phyloP scores from a whole-genome alignment of 2,888 invertebrate genomes.

The Biston stratarius region DNA sequence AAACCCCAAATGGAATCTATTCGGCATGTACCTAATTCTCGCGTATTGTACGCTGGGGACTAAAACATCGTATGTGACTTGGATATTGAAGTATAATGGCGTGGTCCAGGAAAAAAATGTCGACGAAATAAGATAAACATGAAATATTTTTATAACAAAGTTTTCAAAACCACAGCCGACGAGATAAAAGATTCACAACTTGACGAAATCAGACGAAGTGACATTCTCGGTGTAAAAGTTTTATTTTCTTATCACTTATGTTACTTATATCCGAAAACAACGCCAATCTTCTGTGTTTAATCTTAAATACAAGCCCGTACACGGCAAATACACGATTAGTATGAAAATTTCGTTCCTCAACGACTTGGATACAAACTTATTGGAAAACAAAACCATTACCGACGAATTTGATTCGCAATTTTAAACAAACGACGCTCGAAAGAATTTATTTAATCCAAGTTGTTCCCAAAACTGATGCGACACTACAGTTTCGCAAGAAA shows the following conservation, averaged over 20 bases:
- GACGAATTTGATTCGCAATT: conserved; percentile 66
- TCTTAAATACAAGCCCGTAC: conserved; percentile 30
- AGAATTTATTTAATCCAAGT: conserved; percentile 78
- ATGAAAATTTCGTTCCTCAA: conserved; percentile 45
- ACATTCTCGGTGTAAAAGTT: conserved; percentile 12
- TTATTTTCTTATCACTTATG: conserved; percentile 19
- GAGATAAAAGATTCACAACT: conserved; percentile 9
- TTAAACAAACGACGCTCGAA: conserved; percentile 65
- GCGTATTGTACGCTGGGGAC: conserved; percentile 66
- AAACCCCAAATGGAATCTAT: conserved; percentile 69
- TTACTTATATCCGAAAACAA: conserved; percentile 22
- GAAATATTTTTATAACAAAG: conserved; percentile 4
- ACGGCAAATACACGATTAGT: conserved; percentile 41
- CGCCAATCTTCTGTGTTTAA: conserved; percentile 31
- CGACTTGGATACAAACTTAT: conserved; percentile 56
- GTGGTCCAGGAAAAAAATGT: conserved; percentile 63
- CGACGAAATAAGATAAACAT: conserved; percentile 50
- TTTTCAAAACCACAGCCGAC: not conserved
- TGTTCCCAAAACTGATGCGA: conserved; percentile 75
- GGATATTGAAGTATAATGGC: conserved; percentile 73
- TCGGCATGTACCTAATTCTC: conserved; percentile 64
- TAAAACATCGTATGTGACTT: conserved; percentile 57
- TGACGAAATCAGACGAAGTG: conserved; percentile 9
- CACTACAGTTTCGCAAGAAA: conserved; percentile 76
- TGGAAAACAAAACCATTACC: conserved; percentile 57